A percentile compares a stretch with the other conserved stretches of the same genome.
These are phyloP conservation scores for Vanacampus margaritifer DNA, from an alignment of 2,113 vertebrate genomes.

Conservation along the genomic window DNA sequence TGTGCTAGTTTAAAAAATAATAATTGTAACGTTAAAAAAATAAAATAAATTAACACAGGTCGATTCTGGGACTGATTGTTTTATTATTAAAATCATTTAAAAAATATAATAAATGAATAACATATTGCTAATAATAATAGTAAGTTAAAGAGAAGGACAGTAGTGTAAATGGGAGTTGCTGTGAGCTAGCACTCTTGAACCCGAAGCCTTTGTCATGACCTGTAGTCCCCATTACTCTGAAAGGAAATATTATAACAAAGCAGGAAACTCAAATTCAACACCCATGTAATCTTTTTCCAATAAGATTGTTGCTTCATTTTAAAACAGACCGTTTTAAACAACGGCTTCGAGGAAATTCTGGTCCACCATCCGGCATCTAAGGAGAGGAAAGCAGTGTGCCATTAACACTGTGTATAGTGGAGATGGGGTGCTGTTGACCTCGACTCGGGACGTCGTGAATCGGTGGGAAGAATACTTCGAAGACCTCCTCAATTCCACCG, in stretches of 20 bases:
- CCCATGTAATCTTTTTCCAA: neutral
- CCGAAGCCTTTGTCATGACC: constrained; percentile 4
- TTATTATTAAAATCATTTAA: neutral
- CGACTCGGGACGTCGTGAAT: too few relatives aligned
- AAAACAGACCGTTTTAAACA: neutral
- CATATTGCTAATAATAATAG: neutral
- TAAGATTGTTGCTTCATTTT: neutral
- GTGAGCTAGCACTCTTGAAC: neutral
- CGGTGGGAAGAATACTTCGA: too few relatives aligned
- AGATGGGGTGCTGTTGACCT: too few relatives aligned
- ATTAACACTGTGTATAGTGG: too few relatives aligned
- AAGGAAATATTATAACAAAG: constrained; percentile 22
- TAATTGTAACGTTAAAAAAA: too few relatives aligned
- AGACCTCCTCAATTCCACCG: too few relatives aligned
- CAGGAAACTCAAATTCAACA: constrained; percentile 1
- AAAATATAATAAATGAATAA: neutral
- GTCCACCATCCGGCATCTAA: too few relatives aligned
- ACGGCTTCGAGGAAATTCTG: too few relatives aligned
- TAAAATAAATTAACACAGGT: too few relatives aligned
- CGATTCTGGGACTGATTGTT: neutral
- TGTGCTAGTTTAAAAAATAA: too few relatives aligned
- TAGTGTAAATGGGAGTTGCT: neutral
- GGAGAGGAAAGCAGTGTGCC: too few relatives aligned
- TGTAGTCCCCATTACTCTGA: constrained; percentile 18
- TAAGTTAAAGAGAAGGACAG: neutral